Evolutionary conservation across 2,113 vertebrate genomes (phyloP), one percentile per base, ranked within the genome.

Genomic region (Hypomesus transpacificus): DNA sequence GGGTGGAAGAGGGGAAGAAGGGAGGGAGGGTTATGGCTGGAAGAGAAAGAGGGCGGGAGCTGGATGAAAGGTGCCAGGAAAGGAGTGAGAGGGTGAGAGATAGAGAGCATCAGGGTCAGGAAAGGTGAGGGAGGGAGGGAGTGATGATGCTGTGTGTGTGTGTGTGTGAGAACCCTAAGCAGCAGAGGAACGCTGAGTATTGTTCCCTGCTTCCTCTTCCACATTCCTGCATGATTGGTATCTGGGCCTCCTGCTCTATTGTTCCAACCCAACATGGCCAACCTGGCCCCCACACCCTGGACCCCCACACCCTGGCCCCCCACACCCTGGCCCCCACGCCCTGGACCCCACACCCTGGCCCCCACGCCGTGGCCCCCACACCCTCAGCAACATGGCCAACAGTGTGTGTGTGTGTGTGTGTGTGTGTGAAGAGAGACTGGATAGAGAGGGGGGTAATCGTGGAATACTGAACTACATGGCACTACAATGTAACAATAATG

Each of bases 181-280:
- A 54, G 73, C 73, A 80, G 72, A 73, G 86, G 84, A 88, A 87
- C 79, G 75, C 78, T 88, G 69, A 68, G 81, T 85, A 92, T 92
- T 93, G 91, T 92, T 92, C 82, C 20, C 69, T 26, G 84, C 86
- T 92, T 93, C 92, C 92, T 91, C 85, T 88, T 86, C 84, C 88
- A 91, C 90, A 93, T 93, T 93, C 90, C 87, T 91, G 80, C 75
- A 83, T 87, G 91, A 92, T 90, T 89, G 84, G 76, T 88, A 89
- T 90, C 84, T 76, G 78, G 85, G 79, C 75, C 85, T 87, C 83
- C 85, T 81, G 75, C 77, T 73, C 75, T 74, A 87, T 89, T 87
- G 85, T 88, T 88, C 80, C 82, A 69, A 70, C 77, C 77, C 69
- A 75, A 79, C 85, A 80, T 63, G 75, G 71, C 56, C 73, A 82